A percentile compares a stretch with the other conserved stretches of the same genome.
Evolutionary conservation across 2,888 invertebrate species (phyloP).

Genomic region (Plagiodera versicolora): DNA sequence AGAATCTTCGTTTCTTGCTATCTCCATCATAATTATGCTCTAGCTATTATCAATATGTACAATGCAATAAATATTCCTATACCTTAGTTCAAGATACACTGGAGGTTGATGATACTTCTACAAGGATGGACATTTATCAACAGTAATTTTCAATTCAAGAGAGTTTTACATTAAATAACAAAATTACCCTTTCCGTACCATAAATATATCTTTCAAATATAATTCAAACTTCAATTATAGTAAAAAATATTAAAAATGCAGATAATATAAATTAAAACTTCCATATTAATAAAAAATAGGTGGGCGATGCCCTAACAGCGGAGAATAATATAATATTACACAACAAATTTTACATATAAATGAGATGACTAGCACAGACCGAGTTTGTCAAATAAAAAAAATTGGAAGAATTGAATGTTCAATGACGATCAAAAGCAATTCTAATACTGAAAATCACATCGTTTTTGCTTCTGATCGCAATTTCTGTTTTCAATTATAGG

Average conservation of each 20-base stretch:
- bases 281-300: slow-evolving; percentile 34
- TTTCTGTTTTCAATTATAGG: slow-evolving; percentile 33
- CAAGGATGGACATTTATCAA: slow-evolving; percentile 4
- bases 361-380: slow-evolving; percentile 55
- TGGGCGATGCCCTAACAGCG: slow-evolving; percentile 36
- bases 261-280: slow-evolving; percentile 36
- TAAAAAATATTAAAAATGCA: slow-evolving; percentile 38
- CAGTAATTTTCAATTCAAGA: slow-evolving; percentile 26
- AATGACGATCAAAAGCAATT: slow-evolving; percentile 37
- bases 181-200: slow-evolving; percentile 41
- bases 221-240: slow-evolving; percentile 34
- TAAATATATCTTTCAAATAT: slow-evolving; percentile 36
- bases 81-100: background rate
- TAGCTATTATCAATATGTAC: background rate
- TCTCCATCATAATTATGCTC: background rate
- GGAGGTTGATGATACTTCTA: slow-evolving; percentile 2
- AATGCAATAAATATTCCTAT: background rate
- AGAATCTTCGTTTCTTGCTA: background rate
- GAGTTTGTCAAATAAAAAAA: slow-evolving; percentile 44
- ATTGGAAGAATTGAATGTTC: slow-evolving; percentile 30
- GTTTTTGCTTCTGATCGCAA: slow-evolving; percentile 43
- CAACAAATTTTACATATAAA: slow-evolving; percentile 53
- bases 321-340: slow-evolving; percentile 45
- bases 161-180: slow-evolving; percentile 38
- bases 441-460: slow-evolving; percentile 40